Percentiles rank a stretch among this genome's conserved stretches.
phyloP scores from a whole-genome alignment of 92 coral and sea anemone species.

The Pocillopora grandis region DNA sequence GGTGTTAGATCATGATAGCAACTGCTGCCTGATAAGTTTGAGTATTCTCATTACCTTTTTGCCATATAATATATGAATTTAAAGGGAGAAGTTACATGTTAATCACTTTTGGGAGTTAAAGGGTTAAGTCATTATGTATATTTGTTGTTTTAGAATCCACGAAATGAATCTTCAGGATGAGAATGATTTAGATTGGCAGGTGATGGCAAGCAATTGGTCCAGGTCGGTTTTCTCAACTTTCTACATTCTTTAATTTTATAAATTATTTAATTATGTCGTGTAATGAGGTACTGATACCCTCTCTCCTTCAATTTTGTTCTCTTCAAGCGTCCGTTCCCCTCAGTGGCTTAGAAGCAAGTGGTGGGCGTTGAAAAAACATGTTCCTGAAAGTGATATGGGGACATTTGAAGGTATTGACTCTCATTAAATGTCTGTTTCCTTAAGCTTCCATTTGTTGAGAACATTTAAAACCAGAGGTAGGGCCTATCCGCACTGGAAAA shows the following conservation, averaged over 20 bases:
- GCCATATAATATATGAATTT: too few species aligned
- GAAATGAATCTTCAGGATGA: conserved; percentile 82
- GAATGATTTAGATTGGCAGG: conserved; percentile 87
- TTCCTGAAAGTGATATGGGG: conserved; percentile 54
- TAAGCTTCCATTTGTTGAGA: too few species aligned
- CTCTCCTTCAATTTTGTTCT: background rate
- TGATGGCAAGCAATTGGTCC: conserved; percentile 85
- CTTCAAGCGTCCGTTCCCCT: conserved; percentile 87
- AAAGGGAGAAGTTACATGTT: background rate
- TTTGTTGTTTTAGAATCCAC: conserved; percentile 60
- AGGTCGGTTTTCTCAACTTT: conserved; percentile 48
- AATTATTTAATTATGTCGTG: too few species aligned
- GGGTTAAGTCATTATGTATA: background rate
- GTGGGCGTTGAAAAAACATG: conserved; percentile 98
- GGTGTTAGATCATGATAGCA: too few species aligned
- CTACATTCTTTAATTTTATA: background rate
- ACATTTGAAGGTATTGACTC: conserved; percentile 69
- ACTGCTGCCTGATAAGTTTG: too few species aligned
- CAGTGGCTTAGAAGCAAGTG: conserved; percentile 99
- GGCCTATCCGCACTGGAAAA: too few species aligned
- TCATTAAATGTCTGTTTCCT: background rate
- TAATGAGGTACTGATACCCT: too few species aligned
- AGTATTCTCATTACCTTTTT: too few species aligned
- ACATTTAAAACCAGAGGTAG: too few species aligned
- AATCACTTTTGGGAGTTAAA: background rate